Evolutionary conservation across 2,888 invertebrate species (phyloP).

Genomic region (Agonopterix subpropinquella): DNA sequence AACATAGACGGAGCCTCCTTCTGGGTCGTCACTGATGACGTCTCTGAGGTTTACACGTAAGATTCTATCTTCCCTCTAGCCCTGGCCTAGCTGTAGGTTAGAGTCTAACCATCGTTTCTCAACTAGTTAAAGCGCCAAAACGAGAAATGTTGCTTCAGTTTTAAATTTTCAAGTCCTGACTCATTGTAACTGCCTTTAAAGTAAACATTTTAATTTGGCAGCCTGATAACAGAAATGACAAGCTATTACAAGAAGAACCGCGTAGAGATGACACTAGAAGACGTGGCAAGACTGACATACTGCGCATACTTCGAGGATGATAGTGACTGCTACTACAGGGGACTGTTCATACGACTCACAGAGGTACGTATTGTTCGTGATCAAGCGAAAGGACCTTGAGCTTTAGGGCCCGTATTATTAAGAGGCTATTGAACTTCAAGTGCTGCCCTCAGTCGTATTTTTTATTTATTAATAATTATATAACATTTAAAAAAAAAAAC

Average conservation of each 20-base stretch:
- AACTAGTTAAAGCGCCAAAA: no score
- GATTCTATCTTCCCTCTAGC: background rate
- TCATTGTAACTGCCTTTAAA: background rate
- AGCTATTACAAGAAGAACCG: conserved; percentile 33
- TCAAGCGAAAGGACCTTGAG: no score
- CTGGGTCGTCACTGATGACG: conserved; percentile 46
- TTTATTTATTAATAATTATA: no score
- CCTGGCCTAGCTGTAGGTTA: no score
- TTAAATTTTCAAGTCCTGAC: no score
- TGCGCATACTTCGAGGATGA: conserved; percentile 47
- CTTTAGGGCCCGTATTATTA: no score
- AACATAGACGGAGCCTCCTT: conserved; percentile 40
- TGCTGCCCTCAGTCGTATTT: no score
- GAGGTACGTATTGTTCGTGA: conserved; percentile 27
- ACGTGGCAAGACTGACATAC: conserved; percentile 33
- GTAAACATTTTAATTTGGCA: conserved; percentile 16
- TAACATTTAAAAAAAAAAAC: no score
- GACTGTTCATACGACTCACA: conserved; percentile 35
- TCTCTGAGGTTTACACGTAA: conserved; percentile 30
- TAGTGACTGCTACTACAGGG: conserved; percentile 40
- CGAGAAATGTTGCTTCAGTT: no score
- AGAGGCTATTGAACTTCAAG: no score
- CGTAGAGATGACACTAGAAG: conserved; percentile 20
- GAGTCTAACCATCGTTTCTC: no score
- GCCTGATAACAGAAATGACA: conserved; percentile 44